Conservation (phyloP, 2,113 vertebrate species). For the Peromyscus californicus region DNA sequence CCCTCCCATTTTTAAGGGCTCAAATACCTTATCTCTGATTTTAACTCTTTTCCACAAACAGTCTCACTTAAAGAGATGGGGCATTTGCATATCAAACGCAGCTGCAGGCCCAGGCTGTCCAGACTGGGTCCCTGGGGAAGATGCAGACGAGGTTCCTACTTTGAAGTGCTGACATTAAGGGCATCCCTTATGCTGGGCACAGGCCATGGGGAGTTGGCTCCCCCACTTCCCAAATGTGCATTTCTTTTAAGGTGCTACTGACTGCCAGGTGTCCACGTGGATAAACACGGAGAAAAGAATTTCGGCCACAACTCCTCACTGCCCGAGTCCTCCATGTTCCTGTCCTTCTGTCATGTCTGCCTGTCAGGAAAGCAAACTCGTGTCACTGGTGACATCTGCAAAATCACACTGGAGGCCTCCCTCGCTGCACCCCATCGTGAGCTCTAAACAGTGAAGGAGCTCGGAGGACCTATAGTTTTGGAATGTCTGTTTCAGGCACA, state of each 20-base stretch:
- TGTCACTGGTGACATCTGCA: background rate
- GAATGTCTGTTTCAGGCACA: background rate
- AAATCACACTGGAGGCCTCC: background rate
- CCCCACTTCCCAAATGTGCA: background rate
- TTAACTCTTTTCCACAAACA: slow-evolving; percentile 67
- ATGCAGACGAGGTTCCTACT: slow-evolving; percentile 21
- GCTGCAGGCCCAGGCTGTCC: background rate
- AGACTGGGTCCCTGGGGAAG: slow-evolving; percentile 27
- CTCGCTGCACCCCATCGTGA: background rate
- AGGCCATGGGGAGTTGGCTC: slow-evolving; percentile 39
- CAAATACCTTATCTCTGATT: slow-evolving; percentile 42
- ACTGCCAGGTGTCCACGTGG: background rate
- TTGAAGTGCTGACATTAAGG: slow-evolving; percentile 67
- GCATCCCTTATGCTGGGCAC: slow-evolving; percentile 50
- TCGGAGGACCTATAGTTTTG: background rate
- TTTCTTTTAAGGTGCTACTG: slow-evolving; percentile 10
- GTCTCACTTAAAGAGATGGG: slow-evolving; percentile 45
- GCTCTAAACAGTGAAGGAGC: background rate
- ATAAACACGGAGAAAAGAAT: background rate
- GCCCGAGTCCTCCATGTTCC: background rate
- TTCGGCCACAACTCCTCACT: background rate
- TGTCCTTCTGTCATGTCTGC: background rate
- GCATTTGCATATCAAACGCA: slow-evolving; percentile 76
- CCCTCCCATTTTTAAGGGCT: background rate
- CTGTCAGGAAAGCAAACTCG: background rate